Evolutionary conservation across 1,140 invertebrate genomes (phyloP).

Genomic region (Adelges cooleyi): DNA sequence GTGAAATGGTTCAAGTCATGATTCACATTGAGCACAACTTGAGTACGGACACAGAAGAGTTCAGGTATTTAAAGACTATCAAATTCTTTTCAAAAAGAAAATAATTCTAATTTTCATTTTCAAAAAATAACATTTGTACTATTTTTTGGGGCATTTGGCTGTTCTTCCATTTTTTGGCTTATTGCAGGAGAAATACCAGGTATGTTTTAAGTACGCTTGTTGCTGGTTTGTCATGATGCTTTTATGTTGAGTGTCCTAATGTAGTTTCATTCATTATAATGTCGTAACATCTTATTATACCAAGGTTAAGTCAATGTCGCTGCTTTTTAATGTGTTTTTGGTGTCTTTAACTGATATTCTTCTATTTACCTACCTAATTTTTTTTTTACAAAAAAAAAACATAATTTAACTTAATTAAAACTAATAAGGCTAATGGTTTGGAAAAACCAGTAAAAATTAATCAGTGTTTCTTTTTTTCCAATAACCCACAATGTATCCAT

Average conservation of each 20-base stretch:
- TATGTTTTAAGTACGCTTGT: conserved; percentile 19
- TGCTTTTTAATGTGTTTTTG: conserved; percentile 24
- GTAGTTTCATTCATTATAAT: background rate
- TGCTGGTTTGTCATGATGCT: conserved; percentile 14
- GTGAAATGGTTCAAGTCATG: conserved; percentile 85
- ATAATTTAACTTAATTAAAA: background rate
- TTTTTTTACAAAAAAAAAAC: background rate
- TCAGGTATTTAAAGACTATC: conserved; percentile 46
- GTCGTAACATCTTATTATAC: conserved; percentile 12
- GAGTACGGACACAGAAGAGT: conserved; percentile 63
- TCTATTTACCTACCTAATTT: conserved; percentile 16
- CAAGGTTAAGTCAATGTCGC: conserved; percentile 28
- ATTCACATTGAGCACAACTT: conserved; percentile 82
- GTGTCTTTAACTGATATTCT: conserved; percentile 21
- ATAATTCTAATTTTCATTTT: background rate
- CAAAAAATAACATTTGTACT: background rate
- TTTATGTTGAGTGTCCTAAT: conserved; percentile 4
- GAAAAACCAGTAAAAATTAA: conserved; percentile 20
- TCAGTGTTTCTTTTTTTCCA: conserved; percentile 28
- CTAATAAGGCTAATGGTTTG: conserved; percentile 24
- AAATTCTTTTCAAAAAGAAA: background rate
- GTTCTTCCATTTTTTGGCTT: conserved; percentile 23
- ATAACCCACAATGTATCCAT: conserved; percentile 11
- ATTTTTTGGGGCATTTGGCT: conserved; percentile 20
- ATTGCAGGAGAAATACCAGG: conserved; percentile 27